Conservation (phyloP, 2,888 invertebrate genomes). For the Parasteatoda lunata region DNA sequence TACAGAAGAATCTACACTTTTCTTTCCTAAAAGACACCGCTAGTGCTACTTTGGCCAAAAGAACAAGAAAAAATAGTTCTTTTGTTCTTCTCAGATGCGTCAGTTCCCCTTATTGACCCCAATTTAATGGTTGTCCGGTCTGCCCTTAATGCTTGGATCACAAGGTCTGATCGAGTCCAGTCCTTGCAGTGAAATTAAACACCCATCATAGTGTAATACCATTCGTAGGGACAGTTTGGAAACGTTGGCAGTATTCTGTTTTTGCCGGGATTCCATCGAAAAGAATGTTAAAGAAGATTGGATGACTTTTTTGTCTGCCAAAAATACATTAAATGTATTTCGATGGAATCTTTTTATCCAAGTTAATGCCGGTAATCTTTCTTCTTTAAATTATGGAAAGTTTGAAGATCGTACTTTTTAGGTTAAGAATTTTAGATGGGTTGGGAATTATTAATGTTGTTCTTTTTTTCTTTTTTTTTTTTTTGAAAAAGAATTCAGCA, state of each 20-base stretch:
- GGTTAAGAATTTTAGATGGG: too few species aligned
- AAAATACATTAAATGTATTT: too few species aligned
- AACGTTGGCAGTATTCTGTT: neutral
- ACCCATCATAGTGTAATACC: constrained; percentile 34
- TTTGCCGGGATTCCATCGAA: neutral
- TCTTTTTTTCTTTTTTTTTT: too few species aligned
- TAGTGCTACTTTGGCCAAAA: neutral
- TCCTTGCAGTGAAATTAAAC: constrained; percentile 46
- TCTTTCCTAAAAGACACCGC: neutral
- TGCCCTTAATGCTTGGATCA: constrained; percentile 42
- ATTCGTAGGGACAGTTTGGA: neutral
- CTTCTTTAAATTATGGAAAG: too few species aligned
- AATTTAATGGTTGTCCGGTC: constrained; percentile 61
- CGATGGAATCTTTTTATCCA: too few species aligned
- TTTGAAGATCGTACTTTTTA: too few species aligned
- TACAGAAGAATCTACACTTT: neutral
- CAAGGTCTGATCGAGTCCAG: constrained; percentile 22
- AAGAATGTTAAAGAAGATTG: neutral
- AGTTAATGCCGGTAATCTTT: too few species aligned
- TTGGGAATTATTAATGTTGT: too few species aligned
- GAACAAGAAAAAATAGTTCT: constrained; percentile 4
- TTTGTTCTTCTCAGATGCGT: constrained; percentile 37
- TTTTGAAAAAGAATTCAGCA: too few species aligned
- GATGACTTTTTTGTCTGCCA: neutral
- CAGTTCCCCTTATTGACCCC: constrained; percentile 47